Evolutionary conservation across 2,888 invertebrate genomes (phyloP).

Genomic region (Cataglyphis livida): DNA sequence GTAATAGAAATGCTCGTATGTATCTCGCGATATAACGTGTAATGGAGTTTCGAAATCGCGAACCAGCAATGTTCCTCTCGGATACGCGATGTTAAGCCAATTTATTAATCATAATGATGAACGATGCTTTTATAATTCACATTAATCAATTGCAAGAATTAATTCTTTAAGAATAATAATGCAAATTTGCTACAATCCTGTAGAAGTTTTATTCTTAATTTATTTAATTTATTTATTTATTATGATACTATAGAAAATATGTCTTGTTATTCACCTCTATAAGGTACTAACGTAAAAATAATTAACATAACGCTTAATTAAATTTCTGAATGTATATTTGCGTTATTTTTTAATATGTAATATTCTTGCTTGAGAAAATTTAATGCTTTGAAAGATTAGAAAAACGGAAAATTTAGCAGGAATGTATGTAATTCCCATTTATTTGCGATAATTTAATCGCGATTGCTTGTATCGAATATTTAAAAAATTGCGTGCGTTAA

Average conservation of each 20-base stretch:
- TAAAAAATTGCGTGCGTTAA: conserved; percentile 25
- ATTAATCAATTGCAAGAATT: conserved; percentile 25
- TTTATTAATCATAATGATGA: conserved; percentile 16
- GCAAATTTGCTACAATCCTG: neutral
- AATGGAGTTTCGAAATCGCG: conserved; percentile 7
- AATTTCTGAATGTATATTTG: conserved; percentile 13
- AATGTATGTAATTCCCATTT: neutral
- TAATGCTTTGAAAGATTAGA: neutral
- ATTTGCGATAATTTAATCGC: conserved; percentile 32
- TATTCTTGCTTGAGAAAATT: conserved; percentile 6
- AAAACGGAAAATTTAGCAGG: neutral
- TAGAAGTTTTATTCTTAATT: neutral
- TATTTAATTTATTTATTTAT: neutral
- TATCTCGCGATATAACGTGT: neutral
- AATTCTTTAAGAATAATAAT: conserved; percentile 13
- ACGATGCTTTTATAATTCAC: conserved; percentile 1
- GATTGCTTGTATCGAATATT: conserved; percentile 33
- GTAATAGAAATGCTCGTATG: neutral
- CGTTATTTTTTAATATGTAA: neutral
- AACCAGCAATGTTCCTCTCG: conserved; percentile 1
- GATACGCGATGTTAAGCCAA: conserved; percentile 8
- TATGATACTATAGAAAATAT: neutral
- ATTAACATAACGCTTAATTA: neutral
- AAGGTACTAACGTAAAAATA: neutral
- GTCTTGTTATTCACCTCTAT: neutral